Percentiles rank a stretch among this genome's conserved stretches.
These are phyloP conservation scores for Rousettus leschenaultii DNA, from an alignment of 2,113 vertebrate species.

Conservation along the genomic window DNA sequence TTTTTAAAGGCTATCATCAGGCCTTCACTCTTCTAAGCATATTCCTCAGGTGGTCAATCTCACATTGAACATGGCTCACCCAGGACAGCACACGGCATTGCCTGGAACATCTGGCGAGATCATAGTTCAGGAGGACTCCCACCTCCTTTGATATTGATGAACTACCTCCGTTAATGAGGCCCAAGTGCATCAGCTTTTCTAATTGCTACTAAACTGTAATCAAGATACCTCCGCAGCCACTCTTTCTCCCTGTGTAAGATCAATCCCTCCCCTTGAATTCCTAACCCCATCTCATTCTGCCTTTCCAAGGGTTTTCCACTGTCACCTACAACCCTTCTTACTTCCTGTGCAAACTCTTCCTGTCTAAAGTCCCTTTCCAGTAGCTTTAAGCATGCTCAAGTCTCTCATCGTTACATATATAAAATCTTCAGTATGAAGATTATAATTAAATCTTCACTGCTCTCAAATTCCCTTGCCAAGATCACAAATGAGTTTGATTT, in stretches of 20 bases:
- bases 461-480: neutral
- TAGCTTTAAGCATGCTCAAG: neutral
- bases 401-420: neutral
- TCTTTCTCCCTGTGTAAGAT: neutral
- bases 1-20: neutral
- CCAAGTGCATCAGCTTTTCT: neutral
- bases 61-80: neutral
- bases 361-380: neutral
- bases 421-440: neutral
- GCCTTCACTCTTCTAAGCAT: neutral
- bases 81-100: neutral
- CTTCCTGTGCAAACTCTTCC: neutral
- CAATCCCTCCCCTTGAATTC: neutral
- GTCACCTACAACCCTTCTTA: neutral
- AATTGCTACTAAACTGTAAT: neutral
- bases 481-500: neutral
- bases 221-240: neutral
- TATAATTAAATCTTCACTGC: neutral
- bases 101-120: neutral
- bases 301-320: neutral
- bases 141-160: neutral
- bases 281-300: neutral
- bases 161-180: neutral
- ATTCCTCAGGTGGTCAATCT: neutral
- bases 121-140: neutral